phyloP scores from a whole-genome alignment of 2,113 vertebrate genomes.

The Percina caprodes region DNA sequence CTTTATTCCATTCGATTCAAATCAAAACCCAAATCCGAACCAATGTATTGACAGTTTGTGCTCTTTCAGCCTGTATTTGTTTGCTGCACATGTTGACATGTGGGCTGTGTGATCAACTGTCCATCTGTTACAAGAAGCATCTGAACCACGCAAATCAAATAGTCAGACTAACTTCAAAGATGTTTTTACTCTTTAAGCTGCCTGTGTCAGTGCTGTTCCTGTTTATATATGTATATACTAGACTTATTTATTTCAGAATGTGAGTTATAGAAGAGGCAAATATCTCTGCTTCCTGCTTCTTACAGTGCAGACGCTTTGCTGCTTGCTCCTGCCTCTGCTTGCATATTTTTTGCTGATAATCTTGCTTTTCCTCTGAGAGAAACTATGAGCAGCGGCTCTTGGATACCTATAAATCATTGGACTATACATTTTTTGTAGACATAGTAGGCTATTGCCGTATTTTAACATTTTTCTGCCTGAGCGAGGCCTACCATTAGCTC shows the following conservation, averaged over 20 bases:
- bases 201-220: neutral
- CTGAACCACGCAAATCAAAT: conserved; percentile 16
- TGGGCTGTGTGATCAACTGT: neutral
- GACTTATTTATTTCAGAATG: neutral
- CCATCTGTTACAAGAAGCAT: conserved; percentile 26
- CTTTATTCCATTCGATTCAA: conserved; percentile 38
- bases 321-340: too few relatives aligned
- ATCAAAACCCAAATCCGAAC: conserved; percentile 19
- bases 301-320: too few relatives aligned
- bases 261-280: neutral
- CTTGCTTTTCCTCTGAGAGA: too few relatives aligned
- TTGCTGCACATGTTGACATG: conserved; percentile 21
- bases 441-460: too few relatives aligned
- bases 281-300: too few relatives aligned
- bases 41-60: conserved; percentile 8
- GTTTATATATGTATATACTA: neutral
- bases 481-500: too few relatives aligned
- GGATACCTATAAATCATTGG: too few relatives aligned
- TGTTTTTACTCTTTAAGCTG: conserved; percentile 12
- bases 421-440: too few relatives aligned
- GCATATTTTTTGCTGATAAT: too few relatives aligned
- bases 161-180: conserved; percentile 11
- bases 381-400: too few relatives aligned
- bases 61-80: conserved; percentile 35
- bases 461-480: too few relatives aligned